These are phyloP conservation scores for Euleptes europaea DNA, from an alignment of 2,113 vertebrate genomes.

Conservation along the genomic window DNA sequence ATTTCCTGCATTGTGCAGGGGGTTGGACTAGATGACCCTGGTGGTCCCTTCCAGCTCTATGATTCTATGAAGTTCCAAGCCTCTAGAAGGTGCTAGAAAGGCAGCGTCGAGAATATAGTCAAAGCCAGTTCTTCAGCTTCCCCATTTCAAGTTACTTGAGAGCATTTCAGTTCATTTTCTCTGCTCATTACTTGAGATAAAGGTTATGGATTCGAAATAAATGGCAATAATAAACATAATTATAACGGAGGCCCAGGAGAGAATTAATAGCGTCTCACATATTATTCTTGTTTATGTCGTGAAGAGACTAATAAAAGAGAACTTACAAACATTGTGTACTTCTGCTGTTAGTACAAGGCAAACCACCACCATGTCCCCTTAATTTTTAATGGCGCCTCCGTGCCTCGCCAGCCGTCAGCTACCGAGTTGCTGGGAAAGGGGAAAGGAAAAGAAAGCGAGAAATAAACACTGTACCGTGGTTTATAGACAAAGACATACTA, in stretches of 20 bases:
- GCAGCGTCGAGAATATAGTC: neutral
- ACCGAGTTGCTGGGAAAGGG: neutral
- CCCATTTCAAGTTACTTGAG: neutral
- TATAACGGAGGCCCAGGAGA: conserved; percentile 6
- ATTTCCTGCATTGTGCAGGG: no score
- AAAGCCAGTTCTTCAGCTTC: neutral
- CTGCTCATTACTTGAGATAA: conserved; percentile 1
- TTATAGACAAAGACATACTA: neutral
- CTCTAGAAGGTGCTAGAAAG: neutral
- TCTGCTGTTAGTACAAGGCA: neutral
- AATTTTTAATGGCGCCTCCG: neutral
- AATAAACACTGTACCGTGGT: neutral
- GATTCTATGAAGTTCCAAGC: no score
- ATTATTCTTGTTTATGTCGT: conserved; percentile 18
- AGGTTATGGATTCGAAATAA: conserved; percentile 26
- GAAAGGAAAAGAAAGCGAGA: neutral
- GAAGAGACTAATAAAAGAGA: neutral
- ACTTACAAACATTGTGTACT: neutral
- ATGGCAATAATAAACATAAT: conserved; percentile 26
- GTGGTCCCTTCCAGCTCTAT: no score
- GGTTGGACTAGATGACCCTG: no score
- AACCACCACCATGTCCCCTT: neutral
- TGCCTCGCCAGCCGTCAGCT: neutral
- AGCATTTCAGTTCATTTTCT: neutral
- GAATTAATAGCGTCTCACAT: conserved; percentile 24